Evolutionary conservation across 2,113 vertebrate genomes (phyloP), one percentile per base, ranked within the genome.

Genomic region (Nettapus auritus): DNA sequence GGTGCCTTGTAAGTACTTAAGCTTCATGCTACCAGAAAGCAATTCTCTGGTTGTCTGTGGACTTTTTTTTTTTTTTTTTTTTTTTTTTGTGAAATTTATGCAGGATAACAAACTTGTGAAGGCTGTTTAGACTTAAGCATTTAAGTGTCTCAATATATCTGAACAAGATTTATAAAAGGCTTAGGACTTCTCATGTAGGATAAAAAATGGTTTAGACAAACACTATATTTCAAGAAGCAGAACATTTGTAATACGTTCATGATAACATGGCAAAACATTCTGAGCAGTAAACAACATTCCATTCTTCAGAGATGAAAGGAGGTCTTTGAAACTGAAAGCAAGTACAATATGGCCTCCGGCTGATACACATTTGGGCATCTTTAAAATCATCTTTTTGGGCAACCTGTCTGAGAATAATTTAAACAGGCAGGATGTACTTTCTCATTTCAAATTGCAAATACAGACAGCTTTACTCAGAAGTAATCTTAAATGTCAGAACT

Each of bases 271-370:
- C 89, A 96, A 96, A 97, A 94, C 92, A 95, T 96, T 82, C 95
- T 89, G 73, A 96, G 95, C 95, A 77, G 90, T 97, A 97, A 97
- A 97, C 96, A 96, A 86, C 94, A 95, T 97, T 96, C 96, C 95
- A 89, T 96, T 97, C 92, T 97, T 96, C 83, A 86, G 83, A 96
- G 95, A 97, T 96, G 93, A 97, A 97, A 94, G 96, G 59, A 97
- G 90, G 87, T 83, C 95, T 96, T 96, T 96, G 96, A 95, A 97
- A 95, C 95, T 89, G 93, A 94, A 95, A 84, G 92, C 90, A 88
- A 96, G 92, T 94, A 94, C 86, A 90, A 59, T 66, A 80, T 95
- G 70, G 85, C 97, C 96, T 93, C 53, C 94, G 95, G 96, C 94
- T 78, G 76, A 48, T 93, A 70, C 31, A 55, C 86, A 96, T 95